phyloP scores from a whole-genome alignment of 53 echinoderm and acorn worm species.

The Patiria pectinifera region DNA sequence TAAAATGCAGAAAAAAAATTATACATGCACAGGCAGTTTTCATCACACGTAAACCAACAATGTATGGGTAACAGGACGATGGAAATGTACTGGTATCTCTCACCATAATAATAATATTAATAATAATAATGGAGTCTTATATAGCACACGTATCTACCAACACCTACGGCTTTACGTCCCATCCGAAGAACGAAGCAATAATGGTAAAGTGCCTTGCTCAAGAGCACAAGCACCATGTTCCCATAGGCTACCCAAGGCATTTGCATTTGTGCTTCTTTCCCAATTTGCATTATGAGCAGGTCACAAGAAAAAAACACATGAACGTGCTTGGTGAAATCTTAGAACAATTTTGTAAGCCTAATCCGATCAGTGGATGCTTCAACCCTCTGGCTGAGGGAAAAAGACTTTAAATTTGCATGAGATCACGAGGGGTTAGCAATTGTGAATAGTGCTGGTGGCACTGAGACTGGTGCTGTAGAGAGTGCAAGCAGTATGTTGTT shows the following conservation, averaged over 20 bases:
- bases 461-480: not conserved
- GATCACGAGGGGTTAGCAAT: not conserved
- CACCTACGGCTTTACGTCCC: too few species aligned
- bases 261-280: not conserved
- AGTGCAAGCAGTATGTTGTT: not conserved
- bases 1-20: too few species aligned
- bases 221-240: not conserved
- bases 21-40: too few species aligned
- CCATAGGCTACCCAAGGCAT: not conserved
- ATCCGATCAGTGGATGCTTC: not conserved
- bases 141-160: too few species aligned
- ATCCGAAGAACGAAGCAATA: too few species aligned
- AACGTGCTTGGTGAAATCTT: not conserved
- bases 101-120: too few species aligned
- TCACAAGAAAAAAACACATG: not conserved
- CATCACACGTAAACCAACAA: too few species aligned
- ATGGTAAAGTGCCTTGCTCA: too few species aligned
- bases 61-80: too few species aligned
- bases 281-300: conserved; percentile 11
- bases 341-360: not conserved
- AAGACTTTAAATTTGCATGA: not conserved
- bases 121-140: too few species aligned
- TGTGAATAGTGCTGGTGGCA: not conserved
- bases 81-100: too few species aligned
- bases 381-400: not conserved